Conservation (phyloP, 2,797 vertebrate genomes). For the Tenualosa ilisha region DNA sequence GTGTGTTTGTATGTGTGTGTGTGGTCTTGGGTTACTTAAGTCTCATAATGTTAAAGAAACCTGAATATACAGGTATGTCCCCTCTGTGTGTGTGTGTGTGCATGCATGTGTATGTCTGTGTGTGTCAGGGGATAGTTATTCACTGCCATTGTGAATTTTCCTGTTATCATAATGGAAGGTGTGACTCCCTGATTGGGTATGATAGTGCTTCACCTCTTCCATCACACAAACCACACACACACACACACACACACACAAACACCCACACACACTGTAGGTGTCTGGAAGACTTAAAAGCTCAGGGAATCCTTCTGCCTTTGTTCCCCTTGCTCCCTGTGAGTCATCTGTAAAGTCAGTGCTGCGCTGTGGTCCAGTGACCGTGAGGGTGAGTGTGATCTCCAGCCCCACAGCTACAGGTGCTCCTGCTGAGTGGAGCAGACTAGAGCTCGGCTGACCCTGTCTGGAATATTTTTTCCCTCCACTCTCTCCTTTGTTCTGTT, state of each 20-base stretch:
- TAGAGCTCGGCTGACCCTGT: constrained; percentile 62
- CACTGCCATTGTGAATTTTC: constrained; percentile 53
- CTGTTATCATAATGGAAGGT: constrained; percentile 63
- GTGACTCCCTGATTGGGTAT: constrained; percentile 44
- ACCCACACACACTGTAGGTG: constrained; percentile 52
- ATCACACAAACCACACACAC: background rate
- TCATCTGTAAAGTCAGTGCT: background rate
- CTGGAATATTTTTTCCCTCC: constrained; percentile 60
- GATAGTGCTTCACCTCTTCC: constrained; percentile 32
- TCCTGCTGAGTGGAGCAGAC: constrained; percentile 56
- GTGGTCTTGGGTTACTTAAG: background rate
- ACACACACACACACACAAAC: constrained; percentile 9
- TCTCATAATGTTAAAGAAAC: background rate
- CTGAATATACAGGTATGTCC: background rate
- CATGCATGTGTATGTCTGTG: background rate
- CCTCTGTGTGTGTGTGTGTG: background rate
- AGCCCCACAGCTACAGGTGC: constrained; percentile 63
- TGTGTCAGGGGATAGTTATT: constrained; percentile 35
- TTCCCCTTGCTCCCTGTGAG: background rate
- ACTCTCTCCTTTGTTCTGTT: constrained; percentile 28
- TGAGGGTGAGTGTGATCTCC: constrained; percentile 40
- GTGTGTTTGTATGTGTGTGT: background rate
- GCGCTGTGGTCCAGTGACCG: constrained; percentile 54
- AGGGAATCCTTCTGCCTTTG: constrained; percentile 46
- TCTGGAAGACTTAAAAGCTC: constrained; percentile 55